Base-by-base conservation (phyloP, 35 echinoderm and acorn worm species). In the Acanthaster planci region DNA sequence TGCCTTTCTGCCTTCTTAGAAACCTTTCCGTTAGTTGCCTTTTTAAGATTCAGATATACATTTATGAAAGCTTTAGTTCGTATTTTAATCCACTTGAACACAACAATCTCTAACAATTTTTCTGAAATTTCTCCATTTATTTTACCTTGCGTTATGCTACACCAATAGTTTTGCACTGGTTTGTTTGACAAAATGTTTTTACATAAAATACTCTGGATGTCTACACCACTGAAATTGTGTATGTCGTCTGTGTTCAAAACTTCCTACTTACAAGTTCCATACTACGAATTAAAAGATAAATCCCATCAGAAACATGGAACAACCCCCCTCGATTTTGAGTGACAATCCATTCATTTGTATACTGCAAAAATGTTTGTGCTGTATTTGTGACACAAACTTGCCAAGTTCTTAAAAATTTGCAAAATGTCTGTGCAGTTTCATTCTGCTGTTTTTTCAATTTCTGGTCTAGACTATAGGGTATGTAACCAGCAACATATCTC, bases 271-370 rank as follows among this genome's bases (percentile, higher is more conserved):
- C 53, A 56, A 56, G 22, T 56, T 56, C 53, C 14, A 56, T 56
- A 56, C 53, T 56, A 17, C 53, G 2, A 56, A 56, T 17, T 17
- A 56, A n/a, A 17, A 56, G 53, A 56, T 56, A 56, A n/a, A 56
- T n/a, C 53, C 53, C 53, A 56, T 56, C 53, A 3, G 53, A 56
- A 56, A 56, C 53, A 56, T 56, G 53, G 22, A 56, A 56, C 22
- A 56, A 56, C 14, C 53, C 53, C 14, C 53, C 53, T 56, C 53
- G 53, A n/a, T 56, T 56, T 56, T 56, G 53, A n/a, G 53, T n/a
- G 14, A 56, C 53, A 56, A 56, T 56, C 53, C 53, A 56, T n/a
- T 56, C 53, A 56, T 56, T 56, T 17, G 52, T 54, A 54, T 54
- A 9, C 52, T 54, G n/a, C n/a, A 54, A 54, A 54, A 54, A 54